These are phyloP conservation scores for Cephus spinipes DNA, from an alignment of 2,888 invertebrate species.

Conservation along the genomic window DNA sequence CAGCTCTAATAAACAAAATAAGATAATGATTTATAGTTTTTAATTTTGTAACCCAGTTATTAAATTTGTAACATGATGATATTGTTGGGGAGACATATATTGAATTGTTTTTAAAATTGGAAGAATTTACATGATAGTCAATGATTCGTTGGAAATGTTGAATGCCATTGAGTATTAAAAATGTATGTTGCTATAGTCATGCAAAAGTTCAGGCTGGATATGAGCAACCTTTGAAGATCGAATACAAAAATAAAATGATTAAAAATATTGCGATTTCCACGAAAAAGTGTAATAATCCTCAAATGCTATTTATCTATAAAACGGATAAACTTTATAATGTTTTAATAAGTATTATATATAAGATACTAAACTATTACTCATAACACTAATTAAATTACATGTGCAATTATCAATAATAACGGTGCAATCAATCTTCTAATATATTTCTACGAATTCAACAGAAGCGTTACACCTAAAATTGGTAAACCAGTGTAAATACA, in stretches of 20 bases:
- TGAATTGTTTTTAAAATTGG: background rate
- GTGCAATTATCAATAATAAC: background rate
- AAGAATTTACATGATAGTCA: background rate
- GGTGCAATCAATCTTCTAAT: background rate
- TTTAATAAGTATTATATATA: background rate
- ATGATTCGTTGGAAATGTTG: background rate
- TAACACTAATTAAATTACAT: background rate
- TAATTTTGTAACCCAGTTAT: background rate
- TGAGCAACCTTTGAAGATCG: background rate
- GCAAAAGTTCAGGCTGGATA: background rate
- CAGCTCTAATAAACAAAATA: constrained; percentile 23
- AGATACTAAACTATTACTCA: background rate
- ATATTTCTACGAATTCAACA: background rate
- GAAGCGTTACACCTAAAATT: background rate
- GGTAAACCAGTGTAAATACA: background rate
- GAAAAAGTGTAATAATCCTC: background rate
- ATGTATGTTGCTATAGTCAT: background rate
- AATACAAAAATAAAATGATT: background rate
- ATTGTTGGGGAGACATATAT: background rate
- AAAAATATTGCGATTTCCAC: background rate
- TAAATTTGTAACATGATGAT: background rate
- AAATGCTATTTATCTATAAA: background rate
- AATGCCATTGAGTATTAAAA: background rate
- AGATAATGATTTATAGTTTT: constrained; percentile 7
- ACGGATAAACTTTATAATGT: background rate